phyloP scores from a whole-genome alignment of 2,113 vertebrate genomes.

The Sebastes schlegelii region DNA sequence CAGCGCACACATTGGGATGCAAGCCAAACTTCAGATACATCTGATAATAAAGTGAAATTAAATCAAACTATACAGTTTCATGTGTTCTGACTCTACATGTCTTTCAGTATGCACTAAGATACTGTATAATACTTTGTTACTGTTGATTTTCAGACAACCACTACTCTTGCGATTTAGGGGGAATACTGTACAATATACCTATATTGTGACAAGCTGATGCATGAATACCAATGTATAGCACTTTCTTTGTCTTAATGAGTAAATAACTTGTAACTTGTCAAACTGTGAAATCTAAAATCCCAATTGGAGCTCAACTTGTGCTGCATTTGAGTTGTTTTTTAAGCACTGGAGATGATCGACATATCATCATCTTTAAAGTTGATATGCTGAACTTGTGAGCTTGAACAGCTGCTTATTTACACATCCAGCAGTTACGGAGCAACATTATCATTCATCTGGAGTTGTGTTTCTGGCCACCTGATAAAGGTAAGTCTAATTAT shows the following conservation, averaged over 20 bases:
- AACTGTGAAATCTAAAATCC: not conserved
- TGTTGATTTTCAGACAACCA: not conserved
- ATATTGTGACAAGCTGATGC: not conserved
- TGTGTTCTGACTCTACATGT: not conserved
- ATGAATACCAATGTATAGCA: not conserved
- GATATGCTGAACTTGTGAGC: not conserved
- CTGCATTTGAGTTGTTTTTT: not conserved
- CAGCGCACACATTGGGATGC: not conserved
- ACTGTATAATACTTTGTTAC: not conserved
- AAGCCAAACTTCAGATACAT: not conserved
- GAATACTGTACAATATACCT: not conserved
- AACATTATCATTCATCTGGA: too few relatives aligned
- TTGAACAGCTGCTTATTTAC: not conserved
- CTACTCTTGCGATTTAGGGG: not conserved
- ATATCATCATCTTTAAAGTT: not conserved
- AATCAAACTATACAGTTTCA: not conserved
- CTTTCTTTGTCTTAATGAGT: not conserved
- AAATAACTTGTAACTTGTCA: not conserved
- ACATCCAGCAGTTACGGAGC: too few relatives aligned
- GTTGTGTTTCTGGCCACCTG: too few relatives aligned
- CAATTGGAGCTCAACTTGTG: not conserved
- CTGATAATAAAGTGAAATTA: not conserved
- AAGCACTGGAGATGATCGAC: not conserved
- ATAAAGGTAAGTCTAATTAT: not conserved
- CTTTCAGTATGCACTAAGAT: not conserved